A percentile compares a stretch with the other conserved stretches of the same genome.
Conservation (phyloP, 2,797 vertebrate genomes). For the Rhyacichthys aspro region DNA sequence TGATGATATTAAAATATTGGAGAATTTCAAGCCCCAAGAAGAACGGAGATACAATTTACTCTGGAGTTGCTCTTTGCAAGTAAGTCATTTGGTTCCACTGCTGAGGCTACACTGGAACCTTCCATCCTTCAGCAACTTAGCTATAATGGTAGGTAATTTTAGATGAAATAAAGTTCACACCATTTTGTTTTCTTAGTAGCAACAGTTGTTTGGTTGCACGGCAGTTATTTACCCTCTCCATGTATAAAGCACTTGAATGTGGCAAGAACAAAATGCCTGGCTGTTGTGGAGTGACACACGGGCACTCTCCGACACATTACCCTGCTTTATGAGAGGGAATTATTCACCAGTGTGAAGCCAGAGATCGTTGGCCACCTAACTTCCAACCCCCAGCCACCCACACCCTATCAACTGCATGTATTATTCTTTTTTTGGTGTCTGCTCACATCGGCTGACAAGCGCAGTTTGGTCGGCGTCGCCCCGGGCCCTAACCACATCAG, state of each 20-base stretch:
- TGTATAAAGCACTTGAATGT: slow-evolving; percentile 21
- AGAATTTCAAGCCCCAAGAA: no score
- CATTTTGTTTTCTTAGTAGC: not conserved
- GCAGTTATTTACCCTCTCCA: not conserved
- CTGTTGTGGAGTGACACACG: slow-evolving; percentile 31
- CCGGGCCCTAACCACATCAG: slow-evolving; percentile 60
- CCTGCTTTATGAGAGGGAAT: slow-evolving; percentile 69
- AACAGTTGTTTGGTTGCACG: not conserved
- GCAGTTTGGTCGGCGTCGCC: slow-evolving; percentile 49
- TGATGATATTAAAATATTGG: no score
- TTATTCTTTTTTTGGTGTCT: slow-evolving; percentile 67
- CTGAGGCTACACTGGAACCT: no score
- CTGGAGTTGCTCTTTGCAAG: no score
- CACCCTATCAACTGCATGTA: slow-evolving; percentile 62
- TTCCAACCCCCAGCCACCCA: slow-evolving; percentile 50
- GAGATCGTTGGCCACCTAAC: slow-evolving; percentile 49
- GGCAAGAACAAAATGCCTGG: slow-evolving; percentile 47
- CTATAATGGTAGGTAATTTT: not conserved
- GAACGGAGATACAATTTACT: no score
- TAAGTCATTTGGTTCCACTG: no score
- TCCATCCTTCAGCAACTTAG: not conserved
- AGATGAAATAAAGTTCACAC: no score
- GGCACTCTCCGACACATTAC: slow-evolving; percentile 36
- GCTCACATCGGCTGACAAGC: slow-evolving; percentile 55
- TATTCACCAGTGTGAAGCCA: slow-evolving; percentile 63